phyloP scores from a whole-genome alignment of 2,888 invertebrate species.

The Microchrysa polita region DNA sequence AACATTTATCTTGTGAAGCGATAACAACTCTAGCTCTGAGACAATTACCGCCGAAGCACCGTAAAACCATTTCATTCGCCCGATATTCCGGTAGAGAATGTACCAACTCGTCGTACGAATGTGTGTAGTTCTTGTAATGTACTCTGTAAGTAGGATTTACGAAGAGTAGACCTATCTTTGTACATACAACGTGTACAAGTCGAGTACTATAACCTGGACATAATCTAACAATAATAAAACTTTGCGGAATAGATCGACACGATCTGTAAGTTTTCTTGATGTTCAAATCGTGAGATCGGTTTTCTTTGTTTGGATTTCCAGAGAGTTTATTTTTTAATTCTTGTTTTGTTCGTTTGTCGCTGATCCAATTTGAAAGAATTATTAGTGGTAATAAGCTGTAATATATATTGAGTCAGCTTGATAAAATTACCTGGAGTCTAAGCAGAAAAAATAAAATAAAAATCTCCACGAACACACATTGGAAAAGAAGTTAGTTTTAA shows the following conservation, averaged over 20 bases:
- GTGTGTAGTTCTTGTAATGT: not conserved
- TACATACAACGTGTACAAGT: not conserved
- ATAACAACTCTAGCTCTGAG: slow-evolving; percentile 38
- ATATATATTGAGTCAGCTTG: no score
- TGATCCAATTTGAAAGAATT: no score
- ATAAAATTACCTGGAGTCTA: no score
- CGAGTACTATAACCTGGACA: not conserved
- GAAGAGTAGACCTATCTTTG: not conserved
- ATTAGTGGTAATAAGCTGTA: no score
- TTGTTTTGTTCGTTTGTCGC: no score
- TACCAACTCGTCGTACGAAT: no score
- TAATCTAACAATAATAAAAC: slow-evolving; percentile 21
- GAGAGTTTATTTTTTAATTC: not conserved
- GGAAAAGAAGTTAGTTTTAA: no score
- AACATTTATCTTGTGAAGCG: slow-evolving; percentile 42
- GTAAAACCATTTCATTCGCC: not conserved
- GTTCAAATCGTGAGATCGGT: slow-evolving; percentile 39
- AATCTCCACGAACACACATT: no score
- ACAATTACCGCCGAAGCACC: slow-evolving; percentile 33
- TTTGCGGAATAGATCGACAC: slow-evolving; percentile 36
- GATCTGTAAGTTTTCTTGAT: slow-evolving; percentile 43
- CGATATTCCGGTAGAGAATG: not conserved
- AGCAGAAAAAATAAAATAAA: no score
- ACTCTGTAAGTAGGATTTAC: slow-evolving; percentile 1
- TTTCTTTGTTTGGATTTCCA: slow-evolving; percentile 36